phyloP scores from a whole-genome alignment of 2,888 invertebrate species.

The Andrena praecox region DNA sequence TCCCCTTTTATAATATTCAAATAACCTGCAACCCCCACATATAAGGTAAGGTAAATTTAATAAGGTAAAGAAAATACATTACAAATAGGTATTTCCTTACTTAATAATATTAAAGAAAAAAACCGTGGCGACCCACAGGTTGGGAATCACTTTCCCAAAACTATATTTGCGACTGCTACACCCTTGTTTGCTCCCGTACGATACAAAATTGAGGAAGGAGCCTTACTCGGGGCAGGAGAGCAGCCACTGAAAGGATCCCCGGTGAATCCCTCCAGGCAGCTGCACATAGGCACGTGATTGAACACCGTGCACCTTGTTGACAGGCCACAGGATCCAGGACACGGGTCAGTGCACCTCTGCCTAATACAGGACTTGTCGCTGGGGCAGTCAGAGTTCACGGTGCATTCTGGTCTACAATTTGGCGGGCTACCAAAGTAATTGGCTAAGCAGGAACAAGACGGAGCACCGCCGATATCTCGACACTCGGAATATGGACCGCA shows the following conservation, averaged over 20 bases:
- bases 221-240: slow-evolving; percentile 65
- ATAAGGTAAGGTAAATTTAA: too few relatives aligned
- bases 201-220: slow-evolving; percentile 73
- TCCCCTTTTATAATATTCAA: too few relatives aligned
- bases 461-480: slow-evolving; percentile 88
- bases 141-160: too few relatives aligned
- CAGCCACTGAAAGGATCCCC: slow-evolving; percentile 86
- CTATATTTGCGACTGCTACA: too few relatives aligned
- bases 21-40: too few relatives aligned
- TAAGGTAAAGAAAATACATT: too few relatives aligned
- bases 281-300: slow-evolving; percentile 86
- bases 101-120: too few relatives aligned
- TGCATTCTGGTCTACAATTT: slow-evolving; percentile 92
- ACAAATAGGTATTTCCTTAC: too few relatives aligned
- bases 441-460: slow-evolving; percentile 91
- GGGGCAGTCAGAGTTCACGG: slow-evolving; percentile 91
- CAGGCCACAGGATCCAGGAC: slow-evolving; percentile 87
- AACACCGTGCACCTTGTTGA: slow-evolving; percentile 86
- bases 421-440: slow-evolving; percentile 91
- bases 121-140: too few relatives aligned
- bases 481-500: slow-evolving; percentile 92
- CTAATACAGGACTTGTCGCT: slow-evolving; percentile 90
- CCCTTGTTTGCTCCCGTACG: too few relatives aligned
- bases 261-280: slow-evolving; percentile 85
- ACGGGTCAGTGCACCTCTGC: slow-evolving; percentile 88